Evolutionary conservation across 1,140 invertebrate genomes (phyloP).

Genomic region (Habropoda laboriosa): DNA sequence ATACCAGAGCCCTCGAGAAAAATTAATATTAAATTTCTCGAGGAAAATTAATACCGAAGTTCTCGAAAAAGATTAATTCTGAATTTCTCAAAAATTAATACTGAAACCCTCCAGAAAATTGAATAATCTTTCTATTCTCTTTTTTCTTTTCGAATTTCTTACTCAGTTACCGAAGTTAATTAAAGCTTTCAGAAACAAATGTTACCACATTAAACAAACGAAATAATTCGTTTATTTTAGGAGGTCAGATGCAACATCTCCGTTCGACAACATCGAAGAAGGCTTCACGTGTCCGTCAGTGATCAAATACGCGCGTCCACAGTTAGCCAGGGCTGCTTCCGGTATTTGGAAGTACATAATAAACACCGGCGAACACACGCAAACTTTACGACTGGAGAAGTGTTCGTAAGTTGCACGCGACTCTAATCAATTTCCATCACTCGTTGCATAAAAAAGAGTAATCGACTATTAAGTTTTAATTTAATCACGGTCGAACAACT

Average conservation of each 20-base stretch:
- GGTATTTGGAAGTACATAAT: constrained; percentile 94
- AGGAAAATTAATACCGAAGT: too few species aligned
- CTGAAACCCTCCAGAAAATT: too few species aligned
- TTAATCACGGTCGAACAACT: neutral
- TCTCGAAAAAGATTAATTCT: too few species aligned
- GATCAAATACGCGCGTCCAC: constrained; percentile 91
- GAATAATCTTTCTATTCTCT: too few species aligned
- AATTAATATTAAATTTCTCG: too few species aligned
- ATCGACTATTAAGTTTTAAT: neutral
- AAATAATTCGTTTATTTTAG: constrained; percentile 73
- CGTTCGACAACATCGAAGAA: constrained; percentile 82
- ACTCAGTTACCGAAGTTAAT: too few species aligned
- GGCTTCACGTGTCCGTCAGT: constrained; percentile 91
- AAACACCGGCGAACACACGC: constrained; percentile 92
- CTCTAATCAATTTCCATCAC: neutral
- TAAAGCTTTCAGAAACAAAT: too few species aligned
- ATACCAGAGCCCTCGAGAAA: too few species aligned
- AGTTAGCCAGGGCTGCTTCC: constrained; percentile 90
- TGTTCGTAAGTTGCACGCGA: constrained; percentile 85
- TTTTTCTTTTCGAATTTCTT: too few species aligned
- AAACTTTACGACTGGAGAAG: constrained; percentile 91
- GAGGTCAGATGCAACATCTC: constrained; percentile 79
- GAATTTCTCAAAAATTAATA: too few species aligned
- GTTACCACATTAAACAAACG: too few species aligned
- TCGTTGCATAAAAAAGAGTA: neutral